phyloP scores from a whole-genome alignment of 2,888 invertebrate species.

The Pogonocherus hispidulus region DNA sequence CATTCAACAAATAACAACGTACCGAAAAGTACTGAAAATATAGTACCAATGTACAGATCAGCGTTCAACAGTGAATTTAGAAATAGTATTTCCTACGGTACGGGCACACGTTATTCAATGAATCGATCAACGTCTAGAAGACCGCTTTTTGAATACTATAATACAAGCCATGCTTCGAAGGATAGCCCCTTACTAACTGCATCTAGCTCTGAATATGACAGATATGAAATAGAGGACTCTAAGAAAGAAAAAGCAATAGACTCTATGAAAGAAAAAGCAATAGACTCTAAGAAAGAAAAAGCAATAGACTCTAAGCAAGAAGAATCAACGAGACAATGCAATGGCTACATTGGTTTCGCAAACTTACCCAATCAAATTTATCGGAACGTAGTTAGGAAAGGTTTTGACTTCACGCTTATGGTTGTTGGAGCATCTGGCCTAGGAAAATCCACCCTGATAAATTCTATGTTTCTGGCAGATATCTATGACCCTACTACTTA shows the following conservation, averaged over 20 bases:
- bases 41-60: neutral
- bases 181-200: neutral
- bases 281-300: too few relatives aligned
- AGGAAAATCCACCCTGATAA: constrained; percentile 98
- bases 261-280: too few relatives aligned
- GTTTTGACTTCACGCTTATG: constrained; percentile 97
- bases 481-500: constrained; percentile 90
- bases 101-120: neutral
- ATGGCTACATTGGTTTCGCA: constrained; percentile 95
- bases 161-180: too few relatives aligned
- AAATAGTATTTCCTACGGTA: neutral
- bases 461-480: constrained; percentile 98
- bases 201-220: neutral
- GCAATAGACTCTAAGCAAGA: too few relatives aligned
- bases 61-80: neutral
- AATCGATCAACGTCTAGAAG: neutral
- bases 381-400: constrained; percentile 95
- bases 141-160: neutral
- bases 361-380: constrained; percentile 95
- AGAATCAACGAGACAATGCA: constrained; percentile 85
- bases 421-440: constrained; percentile 97
- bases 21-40: neutral
- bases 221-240: neutral
- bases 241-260: too few relatives aligned
- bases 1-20: neutral